Evolutionary conservation across 2,888 invertebrate species (phyloP).

Genomic region (Thera britannica): DNA sequence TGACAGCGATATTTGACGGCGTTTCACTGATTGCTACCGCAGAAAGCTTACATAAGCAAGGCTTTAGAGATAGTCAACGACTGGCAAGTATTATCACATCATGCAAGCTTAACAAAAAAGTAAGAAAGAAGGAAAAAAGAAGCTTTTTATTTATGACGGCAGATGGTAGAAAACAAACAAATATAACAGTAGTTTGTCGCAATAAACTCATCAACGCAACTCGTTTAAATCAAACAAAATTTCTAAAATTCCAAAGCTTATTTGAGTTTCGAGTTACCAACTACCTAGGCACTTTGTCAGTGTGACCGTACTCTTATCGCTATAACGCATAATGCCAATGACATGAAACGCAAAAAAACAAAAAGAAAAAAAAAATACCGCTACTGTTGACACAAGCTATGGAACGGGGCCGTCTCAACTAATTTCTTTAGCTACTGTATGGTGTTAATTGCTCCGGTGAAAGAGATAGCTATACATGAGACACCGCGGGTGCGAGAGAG

Average conservation of each 20-base stretch:
- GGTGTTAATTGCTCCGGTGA: slow-evolving; percentile 73
- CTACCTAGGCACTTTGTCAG: slow-evolving; percentile 1
- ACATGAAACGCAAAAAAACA: slow-evolving; percentile 45
- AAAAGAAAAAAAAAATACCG: slow-evolving; percentile 45
- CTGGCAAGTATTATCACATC: too few species aligned
- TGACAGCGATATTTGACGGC: too few species aligned
- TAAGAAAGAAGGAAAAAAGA: too few species aligned
- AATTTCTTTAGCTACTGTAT: slow-evolving; percentile 82
- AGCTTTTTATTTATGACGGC: too few species aligned
- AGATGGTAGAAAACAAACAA: too few species aligned
- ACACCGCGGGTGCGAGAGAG: slow-evolving; percentile 44
- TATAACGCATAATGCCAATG: slow-evolving; percentile 50
- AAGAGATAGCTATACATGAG: slow-evolving; percentile 49
- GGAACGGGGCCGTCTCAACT: slow-evolving; percentile 72
- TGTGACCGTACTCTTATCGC: slow-evolving; percentile 22
- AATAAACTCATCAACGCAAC: background rate
- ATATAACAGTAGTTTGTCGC: too few species aligned
- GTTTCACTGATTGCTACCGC: too few species aligned
- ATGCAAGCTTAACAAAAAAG: too few species aligned
- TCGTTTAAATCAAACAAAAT: background rate
- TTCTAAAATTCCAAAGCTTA: background rate
- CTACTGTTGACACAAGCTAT: slow-evolving; percentile 66
- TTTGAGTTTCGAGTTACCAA: background rate
- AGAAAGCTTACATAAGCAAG: too few species aligned
- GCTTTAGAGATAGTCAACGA: too few species aligned